A percentile compares a stretch with the other conserved stretches of the same genome.
phyloP scores from a whole-genome alignment of 2,888 invertebrate species.

The Marasmarcha lunaedactyla region DNA sequence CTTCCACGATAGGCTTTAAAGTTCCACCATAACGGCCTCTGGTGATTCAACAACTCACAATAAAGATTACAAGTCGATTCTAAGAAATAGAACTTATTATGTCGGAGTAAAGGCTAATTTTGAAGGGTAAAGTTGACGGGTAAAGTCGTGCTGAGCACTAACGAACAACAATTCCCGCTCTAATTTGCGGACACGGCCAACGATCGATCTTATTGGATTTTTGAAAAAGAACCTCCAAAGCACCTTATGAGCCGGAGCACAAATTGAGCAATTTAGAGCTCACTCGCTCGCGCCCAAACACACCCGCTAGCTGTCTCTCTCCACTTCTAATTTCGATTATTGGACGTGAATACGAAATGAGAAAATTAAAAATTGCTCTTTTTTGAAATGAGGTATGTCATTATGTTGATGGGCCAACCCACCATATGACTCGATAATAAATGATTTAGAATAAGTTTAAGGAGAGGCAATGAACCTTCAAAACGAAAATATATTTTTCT shows the following conservation, averaged over 20 bases:
- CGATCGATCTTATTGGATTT: constrained; percentile 69
- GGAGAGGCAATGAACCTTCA: too few relatives aligned
- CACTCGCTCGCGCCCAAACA: constrained; percentile 33
- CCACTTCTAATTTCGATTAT: constrained; percentile 22
- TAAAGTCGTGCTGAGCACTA: constrained; percentile 25
- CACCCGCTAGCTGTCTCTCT: constrained; percentile 26
- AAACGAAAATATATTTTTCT: too few relatives aligned
- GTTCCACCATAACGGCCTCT: constrained; percentile 9
- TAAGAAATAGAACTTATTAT: constrained; percentile 17
- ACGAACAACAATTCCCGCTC: constrained; percentile 65
- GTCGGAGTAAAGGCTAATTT: constrained; percentile 19
- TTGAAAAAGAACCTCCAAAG: constrained; percentile 55
- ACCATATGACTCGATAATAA: too few relatives aligned
- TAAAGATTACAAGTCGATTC: constrained; percentile 38
- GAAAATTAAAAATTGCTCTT: constrained; percentile 32
- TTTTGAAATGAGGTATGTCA: neutral
- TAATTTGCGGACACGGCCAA: constrained; percentile 67
- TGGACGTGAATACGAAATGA: constrained; percentile 34
- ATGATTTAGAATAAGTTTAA: too few relatives aligned
- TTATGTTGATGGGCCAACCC: neutral
- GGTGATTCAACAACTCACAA: constrained; percentile 17
- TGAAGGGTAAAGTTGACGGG: constrained; percentile 25
- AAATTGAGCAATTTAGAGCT: constrained; percentile 66
- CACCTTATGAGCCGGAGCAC: constrained; percentile 51
- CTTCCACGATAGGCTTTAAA: constrained; percentile 22